Evolutionary conservation across 2,888 invertebrate species (phyloP).

Genomic region (Melinaea marsaeus): DNA sequence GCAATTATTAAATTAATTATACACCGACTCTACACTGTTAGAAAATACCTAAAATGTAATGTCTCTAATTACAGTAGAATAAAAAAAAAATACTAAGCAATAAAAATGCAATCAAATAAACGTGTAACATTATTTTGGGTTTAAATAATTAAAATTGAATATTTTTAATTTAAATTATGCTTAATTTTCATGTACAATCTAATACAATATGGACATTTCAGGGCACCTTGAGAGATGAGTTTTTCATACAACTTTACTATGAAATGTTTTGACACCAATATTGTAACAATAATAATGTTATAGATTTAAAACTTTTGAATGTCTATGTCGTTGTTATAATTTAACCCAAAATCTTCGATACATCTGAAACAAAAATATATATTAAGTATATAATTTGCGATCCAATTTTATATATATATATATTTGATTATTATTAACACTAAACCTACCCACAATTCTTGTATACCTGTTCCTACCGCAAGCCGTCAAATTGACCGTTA

Average conservation of each 20-base stretch:
- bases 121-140: constrained; percentile 53
- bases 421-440: neutral
- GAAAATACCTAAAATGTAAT: constrained; percentile 55
- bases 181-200: constrained; percentile 7
- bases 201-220: constrained; percentile 47
- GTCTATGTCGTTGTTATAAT: constrained; percentile 39
- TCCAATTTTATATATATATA: neutral
- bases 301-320: constrained; percentile 36
- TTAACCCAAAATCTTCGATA: constrained; percentile 62
- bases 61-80: constrained; percentile 48
- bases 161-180: constrained; percentile 2
- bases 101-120: constrained; percentile 59
- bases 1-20: constrained; percentile 38
- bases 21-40: constrained; percentile 54
- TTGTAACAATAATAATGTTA: constrained; percentile 28
- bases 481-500: too few relatives aligned
- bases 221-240: constrained; percentile 65
- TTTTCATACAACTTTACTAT: constrained; percentile 28
- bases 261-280: constrained; percentile 19
- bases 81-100: constrained; percentile 55
- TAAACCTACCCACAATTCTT: too few relatives aligned
- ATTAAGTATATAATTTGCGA: neutral
- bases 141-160: constrained; percentile 33
- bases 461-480: too few relatives aligned
- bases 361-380: constrained; percentile 50